Evolutionary conservation across 2,888 invertebrate genomes (phyloP).

Genomic region (Sepioteuthis lessoniana): DNA sequence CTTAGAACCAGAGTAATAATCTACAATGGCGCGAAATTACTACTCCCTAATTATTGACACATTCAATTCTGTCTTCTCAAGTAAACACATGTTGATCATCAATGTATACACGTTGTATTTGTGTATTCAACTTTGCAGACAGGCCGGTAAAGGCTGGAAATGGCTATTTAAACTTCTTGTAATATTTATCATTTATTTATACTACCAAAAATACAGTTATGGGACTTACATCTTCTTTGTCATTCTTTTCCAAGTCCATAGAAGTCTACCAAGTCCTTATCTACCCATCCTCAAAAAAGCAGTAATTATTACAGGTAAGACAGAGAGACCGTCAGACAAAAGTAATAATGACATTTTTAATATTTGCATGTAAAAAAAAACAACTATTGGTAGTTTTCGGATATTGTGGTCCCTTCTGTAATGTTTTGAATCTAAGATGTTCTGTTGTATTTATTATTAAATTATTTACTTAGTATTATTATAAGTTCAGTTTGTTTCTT

Average conservation of each 20-base stretch:
- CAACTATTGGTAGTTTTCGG: too few relatives aligned
- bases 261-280: neutral
- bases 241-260: neutral
- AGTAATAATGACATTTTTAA: too few relatives aligned
- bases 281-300: neutral
- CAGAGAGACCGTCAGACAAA: too few relatives aligned
- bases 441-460: too few relatives aligned
- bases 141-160: neutral
- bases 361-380: too few relatives aligned
- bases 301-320: conserved; percentile 11
- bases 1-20: neutral
- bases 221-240: neutral
- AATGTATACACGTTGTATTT: neutral
- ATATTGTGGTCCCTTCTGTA: too few relatives aligned
- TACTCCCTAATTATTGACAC: neutral
- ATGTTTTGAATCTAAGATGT: too few relatives aligned
- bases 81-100: neutral
- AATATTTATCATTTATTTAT: neutral
- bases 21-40: neutral
- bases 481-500: too few relatives aligned
- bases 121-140: neutral
- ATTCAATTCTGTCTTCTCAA: neutral
- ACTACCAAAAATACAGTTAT: neutral
- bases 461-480: too few relatives aligned
- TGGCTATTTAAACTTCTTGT: neutral